Evolutionary conservation across 2,888 invertebrate species (phyloP), one percentile per base, ranked within the genome.

Genomic region (Amphiduros pacificus): DNA sequence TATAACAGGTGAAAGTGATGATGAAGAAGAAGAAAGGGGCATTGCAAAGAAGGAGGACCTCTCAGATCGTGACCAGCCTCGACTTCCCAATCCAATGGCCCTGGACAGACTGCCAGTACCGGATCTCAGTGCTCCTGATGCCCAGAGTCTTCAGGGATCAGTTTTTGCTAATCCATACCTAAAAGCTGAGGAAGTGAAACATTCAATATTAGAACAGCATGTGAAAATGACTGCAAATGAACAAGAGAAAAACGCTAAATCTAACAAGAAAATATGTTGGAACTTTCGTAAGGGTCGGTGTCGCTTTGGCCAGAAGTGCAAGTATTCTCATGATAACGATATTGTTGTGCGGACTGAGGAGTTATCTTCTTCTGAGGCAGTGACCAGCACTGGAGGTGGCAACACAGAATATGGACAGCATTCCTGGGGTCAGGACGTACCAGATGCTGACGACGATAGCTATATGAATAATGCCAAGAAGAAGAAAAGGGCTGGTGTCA

Each of bases 261-360:
- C 88, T 89, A n/a, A 88, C 88, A 73, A 88, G 92, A 0, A 91
- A 90, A 79, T 94, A 65, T 95, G 95, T 82, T 94, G 93, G 92
- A 94, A 93, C 83, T 93, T 93, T 79, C 86, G 92, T 40, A 93
- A 93, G 79, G 94, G 94, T 1, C 87, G 90, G 31, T 95, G 95
- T 80, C 87, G 92, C 55, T 94, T 93, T 83, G 94, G 94, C 0
- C 92, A 92, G 77, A 93, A 91, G 75, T 95, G 95, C 81, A 91
- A 91, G 72, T 95, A 90, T 82, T 93, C 93, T 0, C 94, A 95
- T 81, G 93, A 93, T 75, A 91, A 92, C 0, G 93, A 94, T 20
- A 57, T 57, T 6, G 26, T 9, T 6, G 26, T 26, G 9, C 17
- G 17, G 2, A 36, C 11, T 2, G 28, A n/a, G 5, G 44, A 44